These are phyloP conservation scores for Hymenochirus boettgeri DNA, from an alignment of 2,113 vertebrate species.

Conservation along the genomic window DNA sequence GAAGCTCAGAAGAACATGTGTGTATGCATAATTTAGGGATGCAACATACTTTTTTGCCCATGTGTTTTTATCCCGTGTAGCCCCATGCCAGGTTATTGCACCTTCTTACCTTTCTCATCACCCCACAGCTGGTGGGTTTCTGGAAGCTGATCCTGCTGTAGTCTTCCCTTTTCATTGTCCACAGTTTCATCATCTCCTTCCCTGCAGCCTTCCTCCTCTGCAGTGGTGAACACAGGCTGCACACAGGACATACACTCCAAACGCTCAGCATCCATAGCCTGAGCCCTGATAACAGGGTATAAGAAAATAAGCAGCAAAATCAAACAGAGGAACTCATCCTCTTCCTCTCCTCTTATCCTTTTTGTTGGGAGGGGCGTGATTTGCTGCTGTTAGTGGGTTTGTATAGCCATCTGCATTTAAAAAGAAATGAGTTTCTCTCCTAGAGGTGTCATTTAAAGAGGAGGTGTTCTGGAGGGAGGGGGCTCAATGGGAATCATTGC, in stretches of 20 bases:
- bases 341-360: slow-evolving; percentile 4
- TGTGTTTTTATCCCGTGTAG: no score
- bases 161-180: slow-evolving; percentile 24
- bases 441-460: neutral
- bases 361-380: slow-evolving; percentile 12
- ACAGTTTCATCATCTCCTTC: slow-evolving; percentile 29
- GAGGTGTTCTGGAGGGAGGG: neutral
- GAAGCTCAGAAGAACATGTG: neutral
- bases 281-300: slow-evolving; percentile 23
- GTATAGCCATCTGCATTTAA: neutral
- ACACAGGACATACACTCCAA: slow-evolving; percentile 38
- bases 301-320: slow-evolving; percentile 8
- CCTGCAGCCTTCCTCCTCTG: slow-evolving; percentile 37
- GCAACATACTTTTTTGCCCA: neutral
- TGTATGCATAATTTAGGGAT: neutral
- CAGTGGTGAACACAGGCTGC: slow-evolving; percentile 36
- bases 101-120: slow-evolving; percentile 17
- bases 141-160: slow-evolving; percentile 19
- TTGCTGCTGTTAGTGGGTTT: slow-evolving; percentile 11
- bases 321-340: slow-evolving; percentile 18
- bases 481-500: neutral
- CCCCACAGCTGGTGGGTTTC: slow-evolving; percentile 22
- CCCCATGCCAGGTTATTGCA: no score
- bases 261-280: slow-evolving; percentile 40
- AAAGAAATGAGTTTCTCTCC: neutral